phyloP scores from a whole-genome alignment of 2,113 vertebrate genomes.

The Dasyornis broadbenti region DNA sequence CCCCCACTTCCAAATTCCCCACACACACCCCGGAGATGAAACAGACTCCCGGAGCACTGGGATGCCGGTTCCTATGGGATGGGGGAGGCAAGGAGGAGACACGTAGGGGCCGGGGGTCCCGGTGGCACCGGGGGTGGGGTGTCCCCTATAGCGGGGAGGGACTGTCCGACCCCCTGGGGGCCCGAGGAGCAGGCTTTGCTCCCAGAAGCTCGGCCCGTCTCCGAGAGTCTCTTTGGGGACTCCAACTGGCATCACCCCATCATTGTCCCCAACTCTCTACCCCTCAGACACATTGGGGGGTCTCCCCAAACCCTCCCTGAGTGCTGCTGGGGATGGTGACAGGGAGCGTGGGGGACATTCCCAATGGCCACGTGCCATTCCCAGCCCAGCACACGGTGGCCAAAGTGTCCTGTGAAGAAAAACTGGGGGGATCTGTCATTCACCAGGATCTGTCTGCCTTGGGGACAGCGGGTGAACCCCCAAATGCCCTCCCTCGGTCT shows the following conservation, averaged over 20 bases:
- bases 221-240: background rate
- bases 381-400: background rate
- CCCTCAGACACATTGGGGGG: background rate
- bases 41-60: background rate
- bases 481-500: background rate
- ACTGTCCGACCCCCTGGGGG: background rate
- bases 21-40: background rate
- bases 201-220: too few relatives aligned
- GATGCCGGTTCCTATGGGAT: background rate
- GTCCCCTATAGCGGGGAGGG: background rate
- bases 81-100: background rate
- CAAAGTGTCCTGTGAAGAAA: background rate
- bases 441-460: fast-evolving
- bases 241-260: background rate
- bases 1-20: background rate
- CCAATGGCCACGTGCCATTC: background rate
- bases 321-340: background rate
- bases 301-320: background rate
- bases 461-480: background rate
- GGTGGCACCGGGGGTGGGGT: background rate
- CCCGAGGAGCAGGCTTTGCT: background rate
- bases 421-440: background rate
- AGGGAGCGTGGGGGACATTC: background rate
- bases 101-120: background rate
- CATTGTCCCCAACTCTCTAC: background rate